These are phyloP conservation scores for Omphaloscelis lunosa DNA, from an alignment of 2,888 invertebrate genomes.

Conservation along the genomic window DNA sequence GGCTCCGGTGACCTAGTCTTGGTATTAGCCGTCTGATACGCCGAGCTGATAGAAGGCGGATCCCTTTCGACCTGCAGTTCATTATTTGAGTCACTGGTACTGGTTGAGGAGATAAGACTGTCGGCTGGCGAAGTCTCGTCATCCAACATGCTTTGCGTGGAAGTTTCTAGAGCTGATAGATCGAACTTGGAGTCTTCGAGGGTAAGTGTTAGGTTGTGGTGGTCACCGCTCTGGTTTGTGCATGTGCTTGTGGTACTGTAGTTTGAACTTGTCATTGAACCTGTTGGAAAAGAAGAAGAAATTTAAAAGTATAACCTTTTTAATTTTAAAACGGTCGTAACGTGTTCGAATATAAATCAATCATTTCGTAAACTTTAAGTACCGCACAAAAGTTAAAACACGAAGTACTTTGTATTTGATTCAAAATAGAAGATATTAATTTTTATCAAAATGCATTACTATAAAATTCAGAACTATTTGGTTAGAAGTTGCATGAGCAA, in stretches of 20 bases:
- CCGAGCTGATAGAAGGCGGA: constrained; percentile 80
- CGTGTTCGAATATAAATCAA: too few relatives aligned
- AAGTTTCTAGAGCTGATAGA: constrained; percentile 92
- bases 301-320: not conserved
- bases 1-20: constrained; percentile 89
- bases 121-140: constrained; percentile 96
- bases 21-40: constrained; percentile 89
- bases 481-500: too few relatives aligned
- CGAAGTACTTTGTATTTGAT: too few relatives aligned
- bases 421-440: too few relatives aligned
- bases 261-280: constrained; percentile 89
- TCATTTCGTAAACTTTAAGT: too few relatives aligned
- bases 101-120: constrained; percentile 92
- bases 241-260: constrained; percentile 89
- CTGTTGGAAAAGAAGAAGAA: constrained; percentile 68
- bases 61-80: constrained; percentile 88
- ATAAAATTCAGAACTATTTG: too few relatives aligned
- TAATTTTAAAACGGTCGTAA: not conserved
- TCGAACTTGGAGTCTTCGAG: constrained; percentile 95
- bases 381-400: too few relatives aligned
- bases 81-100: constrained; percentile 92
- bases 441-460: too few relatives aligned
- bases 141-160: constrained; percentile 93
- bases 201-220: constrained; percentile 91
- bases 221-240: constrained; percentile 87